phyloP scores from a whole-genome alignment of 1,140 invertebrate genomes.

The Thaumetopoea pityocampa region DNA sequence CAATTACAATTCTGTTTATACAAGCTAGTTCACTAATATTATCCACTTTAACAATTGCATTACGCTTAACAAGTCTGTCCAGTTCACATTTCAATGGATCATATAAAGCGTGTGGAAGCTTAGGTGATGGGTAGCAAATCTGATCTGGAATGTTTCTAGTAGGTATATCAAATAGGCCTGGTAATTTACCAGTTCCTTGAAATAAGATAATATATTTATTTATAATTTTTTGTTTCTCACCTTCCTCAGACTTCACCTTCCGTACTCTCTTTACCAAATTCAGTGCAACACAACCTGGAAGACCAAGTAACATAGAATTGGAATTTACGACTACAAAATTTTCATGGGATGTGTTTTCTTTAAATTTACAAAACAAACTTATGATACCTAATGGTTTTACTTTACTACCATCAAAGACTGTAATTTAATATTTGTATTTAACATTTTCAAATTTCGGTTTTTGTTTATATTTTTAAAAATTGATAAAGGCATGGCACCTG shows the following conservation, averaged over 20 bases:
- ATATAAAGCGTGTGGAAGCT: not conserved
- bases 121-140: too few relatives aligned
- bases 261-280: too few relatives aligned
- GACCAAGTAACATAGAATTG: too few relatives aligned
- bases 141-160: too few relatives aligned
- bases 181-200: not conserved
- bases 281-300: too few relatives aligned
- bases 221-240: constrained; percentile 1
- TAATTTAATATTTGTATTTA: too few relatives aligned
- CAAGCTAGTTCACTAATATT: constrained; percentile 21
- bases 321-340: too few relatives aligned
- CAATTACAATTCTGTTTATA: constrained; percentile 24
- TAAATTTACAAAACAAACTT: too few relatives aligned
- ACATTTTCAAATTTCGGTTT: not conserved
- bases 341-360: too few relatives aligned
- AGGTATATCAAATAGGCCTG: constrained; percentile 1
- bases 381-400: too few relatives aligned
- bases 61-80: not conserved
- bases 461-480: not conserved
- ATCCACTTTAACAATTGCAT: constrained; percentile 25
- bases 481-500: not conserved
- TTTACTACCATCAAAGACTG: too few relatives aligned
- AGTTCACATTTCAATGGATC: constrained; percentile 7
- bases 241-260: too few relatives aligned
- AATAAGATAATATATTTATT: not conserved